phyloP scores from a whole-genome alignment of 2,888 invertebrate species.

The Pinctada fucata region DNA sequence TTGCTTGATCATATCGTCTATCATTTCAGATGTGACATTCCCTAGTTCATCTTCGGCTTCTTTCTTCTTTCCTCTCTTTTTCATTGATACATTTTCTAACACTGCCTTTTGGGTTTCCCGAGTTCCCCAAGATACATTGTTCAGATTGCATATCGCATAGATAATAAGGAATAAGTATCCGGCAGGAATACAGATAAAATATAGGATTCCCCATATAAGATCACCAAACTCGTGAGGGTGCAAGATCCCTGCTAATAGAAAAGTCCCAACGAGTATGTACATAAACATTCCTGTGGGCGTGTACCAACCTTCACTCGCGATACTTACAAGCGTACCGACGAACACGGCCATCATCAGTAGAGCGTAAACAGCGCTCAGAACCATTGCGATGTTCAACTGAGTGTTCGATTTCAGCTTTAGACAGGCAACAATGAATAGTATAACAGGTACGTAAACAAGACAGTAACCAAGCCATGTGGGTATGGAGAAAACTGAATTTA shows the following conservation, averaged over 20 bases:
- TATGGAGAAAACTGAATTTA: slow-evolving; percentile 44
- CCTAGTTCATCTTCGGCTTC: slow-evolving; percentile 36
- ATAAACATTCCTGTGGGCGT: slow-evolving; percentile 54
- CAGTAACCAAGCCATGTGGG: slow-evolving; percentile 91
- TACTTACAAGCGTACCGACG: slow-evolving; percentile 96
- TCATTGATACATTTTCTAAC: slow-evolving; percentile 13
- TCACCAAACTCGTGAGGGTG: slow-evolving; percentile 88
- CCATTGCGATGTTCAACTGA: slow-evolving; percentile 81
- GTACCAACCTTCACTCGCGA: slow-evolving; percentile 91
- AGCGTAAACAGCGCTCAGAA: slow-evolving; percentile 89
- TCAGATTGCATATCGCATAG: slow-evolving; percentile 93
- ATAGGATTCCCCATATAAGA: slow-evolving; percentile 84
- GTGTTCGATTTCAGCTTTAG: slow-evolving; percentile 93
- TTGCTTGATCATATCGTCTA: slow-evolving; percentile 34
- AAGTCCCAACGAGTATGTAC: slow-evolving; percentile 88
- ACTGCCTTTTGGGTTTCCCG: slow-evolving; percentile 80
- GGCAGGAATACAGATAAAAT: slow-evolving; percentile 93
- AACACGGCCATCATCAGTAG: slow-evolving; percentile 99
- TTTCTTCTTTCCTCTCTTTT: slow-evolving; percentile 26
- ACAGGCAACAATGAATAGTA: slow-evolving; percentile 93
- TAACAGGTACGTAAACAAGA: slow-evolving; percentile 93
- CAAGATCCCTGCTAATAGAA: slow-evolving; percentile 95
- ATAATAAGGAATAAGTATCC: slow-evolving; percentile 95
- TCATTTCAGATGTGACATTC: slow-evolving; percentile 27
- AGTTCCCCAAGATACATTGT: slow-evolving; percentile 95